Evolutionary conservation across 2,797 vertebrate genomes (phyloP), one percentile per base, ranked within the genome.

Genomic region (Caiman crocodilus): DNA sequence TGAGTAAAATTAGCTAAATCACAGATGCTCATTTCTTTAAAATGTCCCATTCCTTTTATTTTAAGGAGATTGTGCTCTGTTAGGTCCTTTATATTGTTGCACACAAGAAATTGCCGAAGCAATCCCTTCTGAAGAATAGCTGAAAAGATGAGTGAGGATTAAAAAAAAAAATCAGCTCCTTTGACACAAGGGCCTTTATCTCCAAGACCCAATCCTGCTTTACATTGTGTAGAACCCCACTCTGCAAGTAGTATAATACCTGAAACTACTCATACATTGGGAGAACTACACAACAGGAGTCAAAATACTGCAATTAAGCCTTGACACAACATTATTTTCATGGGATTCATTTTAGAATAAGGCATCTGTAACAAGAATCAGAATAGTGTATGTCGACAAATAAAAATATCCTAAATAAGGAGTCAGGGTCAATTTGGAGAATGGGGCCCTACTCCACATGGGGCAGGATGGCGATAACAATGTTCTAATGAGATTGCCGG

Each of bases 21-120:
- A 2, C 95, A 96, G 94, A 81, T 90, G 93, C 87, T 90, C 65
- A 3, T 28, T 84, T 86, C 93, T 64, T 61, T n/a, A 10, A 74
- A 71, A 14, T 71, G 32, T 80, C 82, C 89, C 89, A 60, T 60
- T 6, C 50, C 7, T 90, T 90, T 88, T 63, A 58, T 88, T 71
- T 89, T 59, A 79, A 91, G 93, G 69, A 88, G 30, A 89, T 85
- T 5, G 4, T 10, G 90, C 75, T 86, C 88, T 15, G 18, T 23
- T 12, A 63, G 76, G 89, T 84, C 82, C 69, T 88, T 67, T 1
- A 1, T 1, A 60, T 63, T n/a, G 87, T 64, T 57, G 76, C 4
- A 7, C 25, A 1, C 2, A 9, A 16, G 60, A 25, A 83, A 60
- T 7, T 2, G 23, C 50, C 18, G 20, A 23, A 50, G 81, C 55